Percentiles rank a stretch among this genome's conserved stretches.
Evolutionary conservation across 2,113 vertebrate species (phyloP).

Genomic region (Brienomyrus longianalis): DNA sequence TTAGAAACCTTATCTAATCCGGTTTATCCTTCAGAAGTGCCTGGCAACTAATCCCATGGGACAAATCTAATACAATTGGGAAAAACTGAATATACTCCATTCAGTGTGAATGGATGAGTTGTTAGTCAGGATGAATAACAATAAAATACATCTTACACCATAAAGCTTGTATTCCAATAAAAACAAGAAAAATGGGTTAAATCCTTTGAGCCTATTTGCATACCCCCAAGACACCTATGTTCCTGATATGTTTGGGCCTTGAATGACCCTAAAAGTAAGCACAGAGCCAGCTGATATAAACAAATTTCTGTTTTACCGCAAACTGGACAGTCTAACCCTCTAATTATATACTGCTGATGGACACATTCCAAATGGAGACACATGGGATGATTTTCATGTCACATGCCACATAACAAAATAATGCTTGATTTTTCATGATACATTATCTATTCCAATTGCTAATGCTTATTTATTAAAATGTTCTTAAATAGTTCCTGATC

Average conservation of each 20-base stretch:
- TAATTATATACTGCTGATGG: constrained; percentile 80
- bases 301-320: constrained; percentile 72
- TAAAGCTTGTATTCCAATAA: constrained; percentile 51
- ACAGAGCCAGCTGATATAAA: constrained; percentile 71
- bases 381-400: constrained; percentile 32
- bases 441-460: not conserved
- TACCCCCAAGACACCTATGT: constrained; percentile 67
- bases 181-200: constrained; percentile 63
- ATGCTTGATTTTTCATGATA: constrained; percentile 8
- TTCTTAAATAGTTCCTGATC: not conserved
- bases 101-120: constrained; percentile 69
- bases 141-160: constrained; percentile 68
- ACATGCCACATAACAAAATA: constrained; percentile 7
- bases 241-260: constrained; percentile 64
- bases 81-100: constrained; percentile 69
- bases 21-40: constrained; percentile 71
- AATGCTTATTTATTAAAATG: constrained; percentile 18
- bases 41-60: constrained; percentile 66
- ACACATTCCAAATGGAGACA: constrained; percentile 66
- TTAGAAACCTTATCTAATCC: constrained; percentile 73
- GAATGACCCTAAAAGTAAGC: constrained; percentile 71
- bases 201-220: constrained; percentile 66
- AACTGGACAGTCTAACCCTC: constrained; percentile 61
- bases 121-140: constrained; percentile 66
- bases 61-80: constrained; percentile 80